These are phyloP conservation scores for Saiga tatarica DNA, from an alignment of 2,113 vertebrate genomes.

Conservation along the genomic window DNA sequence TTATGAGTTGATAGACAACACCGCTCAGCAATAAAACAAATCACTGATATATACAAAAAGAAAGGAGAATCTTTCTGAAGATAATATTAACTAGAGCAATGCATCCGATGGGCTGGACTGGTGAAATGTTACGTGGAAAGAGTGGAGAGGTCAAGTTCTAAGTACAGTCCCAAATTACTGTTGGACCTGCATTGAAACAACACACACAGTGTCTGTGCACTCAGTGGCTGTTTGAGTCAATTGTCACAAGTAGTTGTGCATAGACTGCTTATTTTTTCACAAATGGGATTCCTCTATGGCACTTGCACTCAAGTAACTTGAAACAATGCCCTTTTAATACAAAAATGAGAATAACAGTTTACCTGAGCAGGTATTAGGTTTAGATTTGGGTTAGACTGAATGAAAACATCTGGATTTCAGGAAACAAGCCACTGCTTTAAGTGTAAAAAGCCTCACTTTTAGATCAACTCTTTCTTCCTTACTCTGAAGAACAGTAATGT, in stretches of 20 bases:
- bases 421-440: neutral
- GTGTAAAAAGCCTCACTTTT: neutral
- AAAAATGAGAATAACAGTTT: neutral
- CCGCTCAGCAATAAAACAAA: neutral
- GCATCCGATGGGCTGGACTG: too few relatives aligned
- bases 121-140: neutral
- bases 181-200: neutral
- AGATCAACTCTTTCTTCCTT: neutral
- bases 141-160: fast-evolving
- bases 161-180: neutral
- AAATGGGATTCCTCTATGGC: neutral
- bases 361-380: neutral
- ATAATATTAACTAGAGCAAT: neutral
- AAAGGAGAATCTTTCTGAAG: neutral
- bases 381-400: neutral
- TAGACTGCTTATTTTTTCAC: neutral
- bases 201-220: fast-evolving
- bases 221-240: neutral
- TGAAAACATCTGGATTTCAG: neutral
- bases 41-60: fast-evolving
- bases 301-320: neutral
- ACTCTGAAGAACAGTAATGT: neutral
- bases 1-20: neutral
- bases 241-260: neutral
- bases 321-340: neutral